A percentile compares a stretch with the other conserved stretches of the same genome.
These are phyloP conservation scores for Sebastes taczanowskii DNA, from an alignment of 2,797 vertebrate species.

Conservation along the genomic window DNA sequence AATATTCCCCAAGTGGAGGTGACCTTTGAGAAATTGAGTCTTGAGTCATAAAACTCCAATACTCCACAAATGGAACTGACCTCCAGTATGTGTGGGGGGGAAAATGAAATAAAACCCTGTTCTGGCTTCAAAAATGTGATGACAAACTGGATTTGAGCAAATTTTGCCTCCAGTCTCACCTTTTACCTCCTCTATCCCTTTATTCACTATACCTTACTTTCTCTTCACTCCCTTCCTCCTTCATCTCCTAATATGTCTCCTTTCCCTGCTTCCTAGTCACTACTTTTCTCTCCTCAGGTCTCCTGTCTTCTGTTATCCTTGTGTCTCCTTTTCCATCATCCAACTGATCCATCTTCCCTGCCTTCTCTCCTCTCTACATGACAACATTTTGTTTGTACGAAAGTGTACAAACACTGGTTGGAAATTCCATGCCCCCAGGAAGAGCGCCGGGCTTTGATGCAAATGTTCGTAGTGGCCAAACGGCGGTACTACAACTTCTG, in stretches of 20 bases:
- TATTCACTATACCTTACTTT: not conserved
- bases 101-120: slow-evolving; percentile 22
- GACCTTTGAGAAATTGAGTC: slow-evolving; percentile 61
- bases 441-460: too few species aligned
- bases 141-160: slow-evolving; percentile 28
- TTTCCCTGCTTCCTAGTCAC: not conserved
- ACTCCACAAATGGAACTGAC: slow-evolving; percentile 47
- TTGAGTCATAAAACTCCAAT: slow-evolving; percentile 48
- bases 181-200: not conserved
- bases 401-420: too few species aligned
- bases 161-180: not conserved
- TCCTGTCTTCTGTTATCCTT: too few species aligned
- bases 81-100: slow-evolving; percentile 10
- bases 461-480: too few species aligned
- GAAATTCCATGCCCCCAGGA: too few species aligned
- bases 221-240: not conserved
- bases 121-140: slow-evolving; percentile 11
- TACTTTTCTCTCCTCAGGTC: too few species aligned
- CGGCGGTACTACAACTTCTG: too few species aligned
- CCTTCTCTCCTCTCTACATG: too few species aligned
- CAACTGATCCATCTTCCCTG: too few species aligned
- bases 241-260: not conserved
- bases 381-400: too few species aligned
- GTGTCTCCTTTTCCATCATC: too few species aligned
- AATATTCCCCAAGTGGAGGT: slow-evolving; percentile 46